These are phyloP conservation scores for Camponotus pennsylvanicus DNA, from an alignment of 1,140 invertebrate genomes.

Conservation along the genomic window DNA sequence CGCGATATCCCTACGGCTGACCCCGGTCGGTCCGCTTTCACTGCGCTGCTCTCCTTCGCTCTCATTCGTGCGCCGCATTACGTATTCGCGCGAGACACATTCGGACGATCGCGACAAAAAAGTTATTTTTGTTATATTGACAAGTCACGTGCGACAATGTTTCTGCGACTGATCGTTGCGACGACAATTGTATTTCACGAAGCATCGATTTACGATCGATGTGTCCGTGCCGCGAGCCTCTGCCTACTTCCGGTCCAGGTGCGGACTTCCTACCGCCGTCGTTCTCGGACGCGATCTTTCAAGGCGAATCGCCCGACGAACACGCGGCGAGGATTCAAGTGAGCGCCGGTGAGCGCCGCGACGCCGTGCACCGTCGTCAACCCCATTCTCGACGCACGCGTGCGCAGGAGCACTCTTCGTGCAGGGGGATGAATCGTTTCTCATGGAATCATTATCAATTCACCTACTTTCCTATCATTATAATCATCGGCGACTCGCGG, in stretches of 20 bases:
- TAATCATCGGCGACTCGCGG: conserved; percentile 58
- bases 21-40: neutral
- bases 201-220: conserved; percentile 32
- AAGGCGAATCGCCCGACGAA: conserved; percentile 76
- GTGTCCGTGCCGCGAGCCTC: conserved; percentile 31
- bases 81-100: neutral
- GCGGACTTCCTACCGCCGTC: neutral
- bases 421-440: conserved; percentile 71
- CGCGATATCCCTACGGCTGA: neutral
- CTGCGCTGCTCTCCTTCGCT: conserved; percentile 7
- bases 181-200: neutral
- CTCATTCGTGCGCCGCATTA: conserved; percentile 48
- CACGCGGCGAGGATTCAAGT: conserved; percentile 82
- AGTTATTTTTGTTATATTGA: no score
- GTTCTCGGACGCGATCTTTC: conserved; percentile 40
- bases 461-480: conserved; percentile 69
- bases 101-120: neutral
- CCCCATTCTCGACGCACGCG: conserved; percentile 66
- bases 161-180: neutral
- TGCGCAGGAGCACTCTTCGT: conserved; percentile 67
- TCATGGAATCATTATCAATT: conserved; percentile 73
- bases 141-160: neutral
- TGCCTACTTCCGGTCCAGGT: conserved; percentile 40
- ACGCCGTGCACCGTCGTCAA: conserved; percentile 72
- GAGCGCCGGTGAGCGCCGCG: conserved; percentile 76